Percentiles rank a stretch among this genome's conserved stretches.
Evolutionary conservation across 92 coral and sea anemone genomes (phyloP).

Genomic region (Zoanthus solanderi): DNA sequence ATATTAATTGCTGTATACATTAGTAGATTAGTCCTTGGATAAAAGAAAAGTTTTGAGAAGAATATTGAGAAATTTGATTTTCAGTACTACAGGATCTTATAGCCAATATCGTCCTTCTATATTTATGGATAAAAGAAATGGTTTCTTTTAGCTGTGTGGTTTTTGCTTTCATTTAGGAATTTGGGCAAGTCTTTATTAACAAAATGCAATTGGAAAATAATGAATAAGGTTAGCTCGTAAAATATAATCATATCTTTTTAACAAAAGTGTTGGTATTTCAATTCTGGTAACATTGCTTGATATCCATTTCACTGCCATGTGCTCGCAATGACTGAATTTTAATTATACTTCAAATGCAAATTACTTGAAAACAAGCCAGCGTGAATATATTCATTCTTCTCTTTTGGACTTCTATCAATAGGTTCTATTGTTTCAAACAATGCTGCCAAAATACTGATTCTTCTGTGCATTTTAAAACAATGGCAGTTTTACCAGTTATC

Average conservation of each 20-base stretch:
- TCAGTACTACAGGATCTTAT: constrained; percentile 32
- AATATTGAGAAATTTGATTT: constrained; percentile 32
- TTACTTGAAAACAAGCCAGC: constrained; percentile 32
- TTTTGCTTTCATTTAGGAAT: background rate
- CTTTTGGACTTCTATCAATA: constrained; percentile 14
- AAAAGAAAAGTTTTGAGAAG: background rate
- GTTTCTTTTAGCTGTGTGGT: constrained; percentile 65
- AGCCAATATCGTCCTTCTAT: constrained; percentile 42
- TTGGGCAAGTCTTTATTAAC: background rate
- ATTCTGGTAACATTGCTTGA: constrained; percentile 9
- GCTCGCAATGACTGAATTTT: constrained; percentile 26
- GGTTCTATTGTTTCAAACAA: constrained; percentile 17
- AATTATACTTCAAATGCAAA: constrained; percentile 41
- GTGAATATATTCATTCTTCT: constrained; percentile 29
- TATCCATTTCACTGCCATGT: constrained; percentile 34
- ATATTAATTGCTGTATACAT: constrained; percentile 20
- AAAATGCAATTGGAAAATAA: background rate
- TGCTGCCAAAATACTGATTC: constrained; percentile 17
- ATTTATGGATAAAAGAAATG: constrained; percentile 77
- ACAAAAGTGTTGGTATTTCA: background rate
- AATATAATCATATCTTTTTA: background rate
- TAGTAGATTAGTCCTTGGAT: background rate
- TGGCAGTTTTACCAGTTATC: background rate
- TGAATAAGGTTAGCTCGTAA: background rate
- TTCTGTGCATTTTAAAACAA: background rate